These are phyloP conservation scores for Ciona savignyi DNA, from an alignment of 23 tunicate species.

Conservation along the genomic window DNA sequence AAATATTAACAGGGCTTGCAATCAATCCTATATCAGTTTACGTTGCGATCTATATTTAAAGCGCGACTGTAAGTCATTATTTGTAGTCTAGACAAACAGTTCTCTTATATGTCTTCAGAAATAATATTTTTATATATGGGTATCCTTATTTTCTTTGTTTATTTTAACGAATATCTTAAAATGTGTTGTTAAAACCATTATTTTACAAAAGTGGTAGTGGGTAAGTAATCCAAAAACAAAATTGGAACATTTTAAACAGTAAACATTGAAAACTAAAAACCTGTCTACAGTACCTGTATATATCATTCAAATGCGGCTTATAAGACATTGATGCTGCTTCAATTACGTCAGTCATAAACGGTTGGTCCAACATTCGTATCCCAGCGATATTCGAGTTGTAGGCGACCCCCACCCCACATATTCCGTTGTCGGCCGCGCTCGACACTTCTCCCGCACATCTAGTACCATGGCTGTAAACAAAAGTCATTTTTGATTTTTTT, in stretches of 20 bases:
- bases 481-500: too few relatives aligned
- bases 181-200: background rate
- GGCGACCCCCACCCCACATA: conserved; percentile 99
- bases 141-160: too few relatives aligned
- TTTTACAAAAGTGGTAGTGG: background rate
- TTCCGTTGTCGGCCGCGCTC: conserved; percentile 92
- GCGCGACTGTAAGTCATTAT: too few relatives aligned
- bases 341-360: conserved; percentile 99
- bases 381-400: conserved; percentile 88
- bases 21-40: too few relatives aligned
- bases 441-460: conserved; percentile 99
- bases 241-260: too few relatives aligned
- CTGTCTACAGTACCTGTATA: conserved; percentile 73
- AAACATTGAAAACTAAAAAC: background rate
- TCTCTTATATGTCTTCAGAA: too few relatives aligned
- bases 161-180: background rate
- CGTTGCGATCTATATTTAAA: too few relatives aligned
- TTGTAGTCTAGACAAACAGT: too few relatives aligned
- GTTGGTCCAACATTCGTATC: conserved; percentile 98
- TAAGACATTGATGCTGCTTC: conserved; percentile 97
- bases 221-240: too few relatives aligned
- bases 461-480: conserved; percentile 99
- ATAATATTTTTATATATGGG: too few relatives aligned
- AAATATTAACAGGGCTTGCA: too few relatives aligned
- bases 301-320: conserved; percentile 85